Conservation (phyloP, 2,888 invertebrate species). For the Elysia crispata region DNA sequence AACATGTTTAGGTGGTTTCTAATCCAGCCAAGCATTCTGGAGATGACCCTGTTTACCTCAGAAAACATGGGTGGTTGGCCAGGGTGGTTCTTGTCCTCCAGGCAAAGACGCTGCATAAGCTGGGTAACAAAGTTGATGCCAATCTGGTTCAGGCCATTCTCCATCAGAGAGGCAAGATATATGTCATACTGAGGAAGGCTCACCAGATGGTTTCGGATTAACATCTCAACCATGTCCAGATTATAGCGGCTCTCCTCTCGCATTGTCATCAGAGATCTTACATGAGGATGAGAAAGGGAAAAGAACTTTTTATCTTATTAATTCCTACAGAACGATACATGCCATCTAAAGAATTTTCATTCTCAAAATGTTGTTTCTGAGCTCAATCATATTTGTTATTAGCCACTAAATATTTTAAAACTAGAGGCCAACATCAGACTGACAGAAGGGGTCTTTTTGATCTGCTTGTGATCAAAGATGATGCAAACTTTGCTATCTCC, state of each 20-base stretch:
- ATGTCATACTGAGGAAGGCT: slow-evolving; percentile 83
- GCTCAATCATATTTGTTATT: too few species aligned
- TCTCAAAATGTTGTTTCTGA: too few species aligned
- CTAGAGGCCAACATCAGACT: too few species aligned
- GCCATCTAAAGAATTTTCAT: neutral
- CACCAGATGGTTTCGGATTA: slow-evolving; percentile 90
- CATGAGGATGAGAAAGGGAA: slow-evolving; percentile 26
- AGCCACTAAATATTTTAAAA: too few species aligned
- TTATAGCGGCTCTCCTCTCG: slow-evolving; percentile 93
- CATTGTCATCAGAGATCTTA: slow-evolving; percentile 85
- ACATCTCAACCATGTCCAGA: slow-evolving; percentile 92
- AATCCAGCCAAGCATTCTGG: too few species aligned
- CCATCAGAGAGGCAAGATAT: slow-evolving; percentile 81
- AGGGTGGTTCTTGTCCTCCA: slow-evolving; percentile 83
- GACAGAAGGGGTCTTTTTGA: too few species aligned
- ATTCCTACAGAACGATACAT: neutral
- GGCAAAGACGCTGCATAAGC: slow-evolving; percentile 88
- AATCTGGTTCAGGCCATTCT: slow-evolving; percentile 87
- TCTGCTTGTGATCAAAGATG: too few species aligned
- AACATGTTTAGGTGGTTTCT: neutral
- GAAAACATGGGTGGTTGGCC: slow-evolving; percentile 54
- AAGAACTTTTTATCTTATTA: neutral
- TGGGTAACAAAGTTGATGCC: slow-evolving; percentile 94
- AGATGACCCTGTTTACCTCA: slow-evolving; percentile 31
- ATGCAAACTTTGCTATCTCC: too few species aligned